A percentile compares a stretch with the other conserved stretches of the same genome.
These are phyloP conservation scores for Atractosteus spatula DNA, from an alignment of 2,113 vertebrate species.

Conservation along the genomic window DNA sequence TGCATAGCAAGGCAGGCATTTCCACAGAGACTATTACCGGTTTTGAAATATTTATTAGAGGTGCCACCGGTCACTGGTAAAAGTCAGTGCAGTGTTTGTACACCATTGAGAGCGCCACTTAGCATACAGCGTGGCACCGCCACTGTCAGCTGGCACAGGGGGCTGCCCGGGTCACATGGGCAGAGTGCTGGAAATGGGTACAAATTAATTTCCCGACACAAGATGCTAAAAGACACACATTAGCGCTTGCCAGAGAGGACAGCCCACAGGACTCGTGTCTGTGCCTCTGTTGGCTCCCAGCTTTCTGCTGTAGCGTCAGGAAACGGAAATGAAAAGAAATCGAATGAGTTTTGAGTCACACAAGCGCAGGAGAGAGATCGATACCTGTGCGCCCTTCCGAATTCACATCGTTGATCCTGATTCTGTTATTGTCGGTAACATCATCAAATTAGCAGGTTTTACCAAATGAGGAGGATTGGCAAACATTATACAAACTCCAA, in stretches of 20 bases:
- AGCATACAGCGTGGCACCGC: not conserved
- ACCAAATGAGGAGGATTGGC: too few species aligned
- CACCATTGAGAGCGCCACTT: not conserved
- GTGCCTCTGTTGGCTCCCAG: too few species aligned
- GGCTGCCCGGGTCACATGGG: constrained; percentile 11
- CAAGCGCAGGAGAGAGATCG: too few species aligned
- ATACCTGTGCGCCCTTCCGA: too few species aligned
- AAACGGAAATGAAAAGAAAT: too few species aligned
- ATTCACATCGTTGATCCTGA: too few species aligned
- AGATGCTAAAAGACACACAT: constrained; percentile 24
- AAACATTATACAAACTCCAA: too few species aligned
- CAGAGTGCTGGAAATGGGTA: constrained; percentile 24
- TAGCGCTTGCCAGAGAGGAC: constrained; percentile 24
- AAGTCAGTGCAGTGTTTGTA: not conserved
- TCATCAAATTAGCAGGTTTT: too few species aligned
- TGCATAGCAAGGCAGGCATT: constrained; percentile 15
- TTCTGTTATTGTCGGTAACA: too few species aligned
- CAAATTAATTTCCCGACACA: constrained; percentile 30
- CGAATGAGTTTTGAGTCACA: too few species aligned
- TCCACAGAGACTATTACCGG: constrained; percentile 12
- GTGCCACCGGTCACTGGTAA: not conserved
- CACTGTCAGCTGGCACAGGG: constrained; percentile 16
- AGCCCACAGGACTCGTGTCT: constrained; percentile 7
- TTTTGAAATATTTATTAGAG: constrained; percentile 9
- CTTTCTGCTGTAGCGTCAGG: not conserved